These are phyloP conservation scores for Myripristis murdjan DNA, from an alignment of 2,797 vertebrate species.

Conservation along the genomic window DNA sequence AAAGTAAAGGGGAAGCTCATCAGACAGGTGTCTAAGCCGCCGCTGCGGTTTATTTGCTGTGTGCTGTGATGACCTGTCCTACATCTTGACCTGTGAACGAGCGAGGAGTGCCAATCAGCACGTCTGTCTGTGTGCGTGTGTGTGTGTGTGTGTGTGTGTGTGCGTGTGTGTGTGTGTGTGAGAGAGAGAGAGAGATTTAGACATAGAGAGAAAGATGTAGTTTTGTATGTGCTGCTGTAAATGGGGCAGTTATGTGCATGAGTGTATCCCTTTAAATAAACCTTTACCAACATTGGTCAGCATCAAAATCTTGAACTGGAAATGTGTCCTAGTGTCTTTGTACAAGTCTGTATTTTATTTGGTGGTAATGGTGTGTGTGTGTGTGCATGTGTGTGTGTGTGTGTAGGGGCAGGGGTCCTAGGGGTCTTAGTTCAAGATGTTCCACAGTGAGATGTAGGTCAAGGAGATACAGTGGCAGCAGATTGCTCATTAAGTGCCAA, in stretches of 20 bases:
- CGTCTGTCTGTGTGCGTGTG: neutral
- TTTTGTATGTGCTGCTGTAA: neutral
- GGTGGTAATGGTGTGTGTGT: conserved; percentile 1
- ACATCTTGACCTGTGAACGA: conserved; percentile 54
- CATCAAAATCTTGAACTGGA: neutral
- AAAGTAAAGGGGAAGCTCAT: conserved; percentile 61
- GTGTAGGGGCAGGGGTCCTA: conserved; percentile 9
- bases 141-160: too few species aligned
- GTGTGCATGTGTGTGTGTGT: conserved; percentile 25
- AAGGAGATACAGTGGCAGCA: conserved; percentile 79
- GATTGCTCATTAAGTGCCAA: conserved; percentile 86
- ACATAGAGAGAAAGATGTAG: neutral
- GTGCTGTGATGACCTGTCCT: conserved; percentile 66
- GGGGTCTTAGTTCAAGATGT: conserved; percentile 58
- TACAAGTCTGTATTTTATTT: too few species aligned
- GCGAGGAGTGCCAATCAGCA: neutral
- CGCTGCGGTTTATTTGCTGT: conserved; percentile 31
- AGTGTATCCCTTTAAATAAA: neutral
- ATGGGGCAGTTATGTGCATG: neutral
- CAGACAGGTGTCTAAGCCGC: conserved; percentile 74
- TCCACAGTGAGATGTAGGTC: conserved; percentile 79
- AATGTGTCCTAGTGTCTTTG: conserved; percentile 33
- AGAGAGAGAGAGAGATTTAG: neutral
- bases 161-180: too few species aligned
- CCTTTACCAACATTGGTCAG: neutral